Percentiles rank a stretch among this genome's conserved stretches.
phyloP scores from a whole-genome alignment of 2,888 invertebrate species.

The Anorthoa munda region DNA sequence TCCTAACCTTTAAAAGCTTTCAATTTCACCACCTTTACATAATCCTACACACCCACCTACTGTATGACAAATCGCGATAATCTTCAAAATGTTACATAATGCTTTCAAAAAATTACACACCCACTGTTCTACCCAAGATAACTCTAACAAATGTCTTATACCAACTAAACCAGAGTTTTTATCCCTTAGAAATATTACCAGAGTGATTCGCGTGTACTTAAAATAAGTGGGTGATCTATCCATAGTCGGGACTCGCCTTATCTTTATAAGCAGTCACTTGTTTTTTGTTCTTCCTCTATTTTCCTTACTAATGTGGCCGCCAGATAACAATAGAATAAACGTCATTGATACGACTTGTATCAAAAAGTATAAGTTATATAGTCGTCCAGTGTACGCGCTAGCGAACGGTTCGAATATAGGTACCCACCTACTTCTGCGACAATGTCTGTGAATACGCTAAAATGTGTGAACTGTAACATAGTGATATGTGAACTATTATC shows the following conservation, averaged over 20 bases:
- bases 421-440: no score
- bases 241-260: slow-evolving; percentile 22
- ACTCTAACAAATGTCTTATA: slow-evolving; percentile 32
- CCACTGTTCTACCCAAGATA: slow-evolving; percentile 30
- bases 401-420: no score
- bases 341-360: no score
- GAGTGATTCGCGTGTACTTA: slow-evolving; percentile 21
- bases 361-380: no score
- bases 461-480: no score
- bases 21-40: neutral
- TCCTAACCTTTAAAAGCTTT: no score
- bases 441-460: no score
- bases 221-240: slow-evolving; percentile 51
- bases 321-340: no score
- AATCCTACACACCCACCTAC: neutral
- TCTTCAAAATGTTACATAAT: neutral
- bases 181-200: slow-evolving; percentile 45
- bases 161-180: slow-evolving; percentile 42
- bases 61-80: neutral
- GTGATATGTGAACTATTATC: no score
- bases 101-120: neutral
- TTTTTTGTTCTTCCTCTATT: neutral
- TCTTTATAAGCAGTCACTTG: slow-evolving; percentile 26
- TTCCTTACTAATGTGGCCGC: no score
- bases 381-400: no score